Conservation (phyloP, 2,797 vertebrate species). For the Poecilia gillii region DNA sequence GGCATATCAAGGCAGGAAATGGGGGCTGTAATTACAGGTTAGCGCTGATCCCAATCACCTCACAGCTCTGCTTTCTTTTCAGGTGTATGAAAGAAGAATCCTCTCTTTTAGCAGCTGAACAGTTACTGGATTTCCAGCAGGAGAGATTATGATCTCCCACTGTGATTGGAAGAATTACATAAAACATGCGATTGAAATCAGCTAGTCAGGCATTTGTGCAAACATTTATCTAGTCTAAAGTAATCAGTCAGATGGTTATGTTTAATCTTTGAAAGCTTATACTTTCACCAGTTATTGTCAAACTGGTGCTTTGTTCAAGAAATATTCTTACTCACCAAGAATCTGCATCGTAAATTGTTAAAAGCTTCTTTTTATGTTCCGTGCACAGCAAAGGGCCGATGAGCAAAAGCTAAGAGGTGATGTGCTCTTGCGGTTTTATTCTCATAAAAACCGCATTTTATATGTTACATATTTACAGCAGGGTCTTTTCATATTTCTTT, state of each 20-base stretch:
- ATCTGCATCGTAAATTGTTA: background rate
- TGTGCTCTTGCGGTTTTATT: background rate
- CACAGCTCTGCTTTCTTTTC: background rate
- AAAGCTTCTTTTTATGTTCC: background rate
- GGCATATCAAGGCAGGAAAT: background rate
- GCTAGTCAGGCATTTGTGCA: background rate
- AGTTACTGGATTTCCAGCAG: background rate
- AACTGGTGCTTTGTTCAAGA: background rate
- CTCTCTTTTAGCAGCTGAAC: background rate
- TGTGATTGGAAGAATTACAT: background rate
- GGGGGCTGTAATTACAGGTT: background rate
- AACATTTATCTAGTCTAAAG: background rate
- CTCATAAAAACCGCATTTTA: background rate
- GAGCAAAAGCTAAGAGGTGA: background rate
- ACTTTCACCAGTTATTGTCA: background rate
- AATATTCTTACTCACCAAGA: background rate
- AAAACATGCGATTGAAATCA: background rate
- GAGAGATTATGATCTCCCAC: background rate
- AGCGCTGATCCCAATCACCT: background rate
- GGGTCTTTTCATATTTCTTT: background rate
- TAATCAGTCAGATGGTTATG: background rate
- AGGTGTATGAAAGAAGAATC: background rate
- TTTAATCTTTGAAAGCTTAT: background rate
- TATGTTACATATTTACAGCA: background rate
- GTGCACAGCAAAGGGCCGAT: background rate